Evolutionary conservation across 2,113 vertebrate genomes (phyloP).

Genomic region (Rhombomys opimus): DNA sequence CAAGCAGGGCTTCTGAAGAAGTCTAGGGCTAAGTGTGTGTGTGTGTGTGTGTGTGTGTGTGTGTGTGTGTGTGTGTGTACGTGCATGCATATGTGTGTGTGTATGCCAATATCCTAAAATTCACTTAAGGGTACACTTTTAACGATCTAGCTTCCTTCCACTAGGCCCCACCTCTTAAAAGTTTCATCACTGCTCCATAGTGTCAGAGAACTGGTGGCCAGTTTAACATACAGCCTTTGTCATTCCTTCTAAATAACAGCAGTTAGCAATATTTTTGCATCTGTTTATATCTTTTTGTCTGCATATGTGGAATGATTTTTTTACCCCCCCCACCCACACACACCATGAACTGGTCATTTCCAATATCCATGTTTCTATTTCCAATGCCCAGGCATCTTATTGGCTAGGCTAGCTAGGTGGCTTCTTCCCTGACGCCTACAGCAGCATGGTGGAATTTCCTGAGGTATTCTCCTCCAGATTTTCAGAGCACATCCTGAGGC

Average conservation of each 20-base stretch:
- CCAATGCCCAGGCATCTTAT: neutral
- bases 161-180: neutral
- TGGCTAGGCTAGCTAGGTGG: neutral
- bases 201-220: neutral
- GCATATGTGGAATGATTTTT: neutral
- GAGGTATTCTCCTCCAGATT: neutral
- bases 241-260: neutral
- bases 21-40: neutral
- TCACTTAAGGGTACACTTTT: neutral
- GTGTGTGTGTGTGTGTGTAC: too few relatives aligned
- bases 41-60: neutral
- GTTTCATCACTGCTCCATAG: neutral
- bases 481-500: neutral
- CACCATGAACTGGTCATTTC: neutral
- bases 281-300: neutral
- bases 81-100: neutral
- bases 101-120: neutral
- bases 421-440: neutral
- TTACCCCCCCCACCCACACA: neutral
- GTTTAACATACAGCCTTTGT: neutral
- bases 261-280: neutral
- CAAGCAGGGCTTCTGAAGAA: neutral
- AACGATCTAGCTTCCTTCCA: neutral
- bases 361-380: neutral
- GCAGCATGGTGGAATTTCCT: neutral